A percentile compares a stretch with the other conserved stretches of the same genome.
Evolutionary conservation across 2,888 invertebrate species (phyloP).

Genomic region (Altica lythri): DNA sequence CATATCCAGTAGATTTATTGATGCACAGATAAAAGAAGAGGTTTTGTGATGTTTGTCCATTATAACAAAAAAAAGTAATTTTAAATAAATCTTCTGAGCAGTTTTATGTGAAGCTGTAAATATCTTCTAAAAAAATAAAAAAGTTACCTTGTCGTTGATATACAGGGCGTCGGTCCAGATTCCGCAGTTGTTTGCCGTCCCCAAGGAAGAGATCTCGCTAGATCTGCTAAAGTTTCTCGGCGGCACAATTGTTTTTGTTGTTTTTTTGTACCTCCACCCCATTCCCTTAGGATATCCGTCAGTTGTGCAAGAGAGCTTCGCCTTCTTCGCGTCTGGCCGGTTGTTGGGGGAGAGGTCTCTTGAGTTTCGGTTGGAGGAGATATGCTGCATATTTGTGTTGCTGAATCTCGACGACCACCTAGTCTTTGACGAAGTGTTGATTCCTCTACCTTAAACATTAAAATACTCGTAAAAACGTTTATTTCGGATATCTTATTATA

Average conservation of each 20-base stretch:
- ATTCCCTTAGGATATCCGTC: conserved; percentile 85
- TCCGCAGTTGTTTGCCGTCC: conserved; percentile 68
- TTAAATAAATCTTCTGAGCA: background rate
- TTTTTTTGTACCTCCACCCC: conserved; percentile 71
- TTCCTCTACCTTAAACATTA: conserved; percentile 72
- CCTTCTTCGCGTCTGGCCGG: conserved; percentile 61
- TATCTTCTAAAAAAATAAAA: background rate
- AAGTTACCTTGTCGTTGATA: conserved; percentile 47
- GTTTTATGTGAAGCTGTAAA: background rate
- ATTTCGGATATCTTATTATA: no score
- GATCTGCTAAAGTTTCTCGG: conserved; percentile 84
- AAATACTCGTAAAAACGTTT: no score
- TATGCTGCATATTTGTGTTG: conserved; percentile 85
- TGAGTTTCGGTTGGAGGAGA: conserved; percentile 79
- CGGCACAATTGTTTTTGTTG: conserved; percentile 74
- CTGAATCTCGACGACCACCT: conserved; percentile 85
- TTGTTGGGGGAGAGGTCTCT: conserved; percentile 69
- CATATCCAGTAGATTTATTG: no score
- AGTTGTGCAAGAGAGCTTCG: conserved; percentile 86
- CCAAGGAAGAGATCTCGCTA: conserved; percentile 85
- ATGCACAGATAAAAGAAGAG: background rate
- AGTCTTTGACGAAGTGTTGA: conserved; percentile 82
- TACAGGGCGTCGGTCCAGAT: conserved; percentile 53
- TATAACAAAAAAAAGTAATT: background rate
- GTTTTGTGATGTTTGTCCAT: no score